phyloP scores from a whole-genome alignment of 1,140 invertebrate species.

The Atta cephalotes region DNA sequence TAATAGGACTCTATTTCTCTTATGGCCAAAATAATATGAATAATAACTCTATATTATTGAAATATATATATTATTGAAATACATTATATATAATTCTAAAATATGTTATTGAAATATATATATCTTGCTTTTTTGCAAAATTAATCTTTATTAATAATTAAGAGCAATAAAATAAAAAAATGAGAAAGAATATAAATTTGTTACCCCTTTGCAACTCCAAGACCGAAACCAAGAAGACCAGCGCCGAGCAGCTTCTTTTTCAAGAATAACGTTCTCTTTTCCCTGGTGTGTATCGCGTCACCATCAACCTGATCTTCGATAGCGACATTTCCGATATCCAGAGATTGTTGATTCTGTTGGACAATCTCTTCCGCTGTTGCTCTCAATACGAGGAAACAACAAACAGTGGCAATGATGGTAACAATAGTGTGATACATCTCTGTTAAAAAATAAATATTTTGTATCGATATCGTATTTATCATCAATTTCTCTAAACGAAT shows the following conservation, averaged over 20 bases:
- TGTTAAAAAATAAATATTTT: conserved; percentile 52
- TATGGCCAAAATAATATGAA: background rate
- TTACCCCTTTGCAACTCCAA: conserved; percentile 82
- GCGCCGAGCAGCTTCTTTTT: conserved; percentile 83
- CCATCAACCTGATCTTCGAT: conserved; percentile 47
- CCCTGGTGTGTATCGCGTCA: conserved; percentile 54
- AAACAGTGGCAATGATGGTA: conserved; percentile 51
- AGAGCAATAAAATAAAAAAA: background rate
- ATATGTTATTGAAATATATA: background rate
- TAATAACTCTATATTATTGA: background rate
- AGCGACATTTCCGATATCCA: conserved; percentile 33
- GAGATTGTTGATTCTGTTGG: conserved; percentile 59
- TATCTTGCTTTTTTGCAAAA: background rate
- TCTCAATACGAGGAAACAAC: conserved; percentile 69
- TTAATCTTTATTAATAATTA: conserved; percentile 34
- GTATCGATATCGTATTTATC: background rate
- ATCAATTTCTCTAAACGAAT: conserved; percentile 16
- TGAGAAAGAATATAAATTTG: conserved; percentile 31
- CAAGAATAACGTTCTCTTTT: conserved; percentile 81
- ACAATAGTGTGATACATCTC: conserved; percentile 78
- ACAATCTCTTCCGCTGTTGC: conserved; percentile 62
- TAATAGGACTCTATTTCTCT: background rate
- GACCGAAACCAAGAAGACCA: conserved; percentile 82
- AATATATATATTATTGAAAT: background rate
- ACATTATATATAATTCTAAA: background rate